Conservation (phyloP, 2,797 vertebrate species). For the Rousettus madagascariensis region DNA sequence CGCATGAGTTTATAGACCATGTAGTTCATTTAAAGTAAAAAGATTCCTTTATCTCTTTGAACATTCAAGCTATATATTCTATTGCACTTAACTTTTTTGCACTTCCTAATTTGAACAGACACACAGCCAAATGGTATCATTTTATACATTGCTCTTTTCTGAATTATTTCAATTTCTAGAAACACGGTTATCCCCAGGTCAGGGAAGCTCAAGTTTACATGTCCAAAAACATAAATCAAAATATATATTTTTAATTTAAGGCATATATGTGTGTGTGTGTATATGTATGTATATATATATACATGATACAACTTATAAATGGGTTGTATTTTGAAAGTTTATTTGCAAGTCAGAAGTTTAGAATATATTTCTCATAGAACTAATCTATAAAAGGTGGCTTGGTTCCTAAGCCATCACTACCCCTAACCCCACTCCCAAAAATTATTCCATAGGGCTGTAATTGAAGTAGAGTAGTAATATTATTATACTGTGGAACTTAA, state of each 20-base stretch:
- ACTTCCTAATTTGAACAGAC: constrained; percentile 43
- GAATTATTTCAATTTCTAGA: constrained; percentile 56
- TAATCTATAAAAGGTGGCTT: constrained; percentile 19
- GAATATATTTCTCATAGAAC: constrained; percentile 43
- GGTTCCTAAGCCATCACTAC: background rate
- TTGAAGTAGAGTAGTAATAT: background rate
- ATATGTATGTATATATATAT: background rate
- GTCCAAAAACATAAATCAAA: constrained; percentile 5
- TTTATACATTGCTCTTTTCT: background rate
- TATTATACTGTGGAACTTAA: constrained; percentile 46
- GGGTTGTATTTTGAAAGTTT: background rate
- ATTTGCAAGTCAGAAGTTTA: constrained; percentile 36
- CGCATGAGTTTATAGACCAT: constrained; percentile 2
- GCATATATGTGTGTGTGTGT: background rate
- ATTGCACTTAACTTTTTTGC: constrained; percentile 17
- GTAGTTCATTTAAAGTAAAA: constrained; percentile 13
- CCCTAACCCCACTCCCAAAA: background rate
- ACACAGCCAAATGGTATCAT: constrained; percentile 18
- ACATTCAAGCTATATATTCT: constrained; percentile 11
- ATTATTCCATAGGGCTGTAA: background rate
- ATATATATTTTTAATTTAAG: constrained; percentile 7
- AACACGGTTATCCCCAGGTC: background rate
- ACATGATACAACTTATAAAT: background rate
- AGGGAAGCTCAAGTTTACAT: constrained; percentile 18
- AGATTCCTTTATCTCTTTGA: constrained; percentile 17